A percentile compares a stretch with the other conserved stretches of the same genome.
Evolutionary conservation across 2,797 vertebrate species (phyloP).

Genomic region (Tenualosa ilisha): DNA sequence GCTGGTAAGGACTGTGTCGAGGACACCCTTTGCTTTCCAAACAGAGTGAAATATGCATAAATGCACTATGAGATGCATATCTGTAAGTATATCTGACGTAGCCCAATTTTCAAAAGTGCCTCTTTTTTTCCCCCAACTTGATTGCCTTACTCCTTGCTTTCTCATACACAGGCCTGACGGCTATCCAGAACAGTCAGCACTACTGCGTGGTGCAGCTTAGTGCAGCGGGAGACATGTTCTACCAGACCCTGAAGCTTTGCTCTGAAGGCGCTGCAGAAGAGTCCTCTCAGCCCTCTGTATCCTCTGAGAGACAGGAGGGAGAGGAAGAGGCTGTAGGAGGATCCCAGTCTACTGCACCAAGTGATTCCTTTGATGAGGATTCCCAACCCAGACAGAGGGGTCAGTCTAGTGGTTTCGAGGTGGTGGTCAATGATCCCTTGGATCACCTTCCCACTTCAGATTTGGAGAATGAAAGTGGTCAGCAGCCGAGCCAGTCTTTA

Average conservation of each 20-base stretch:
- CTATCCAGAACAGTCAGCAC: slow-evolving; percentile 44
- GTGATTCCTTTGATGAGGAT: not conserved
- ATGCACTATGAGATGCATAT: not conserved
- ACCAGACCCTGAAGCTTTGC: slow-evolving; percentile 71
- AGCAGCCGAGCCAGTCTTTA: not conserved
- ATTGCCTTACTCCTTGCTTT: not conserved
- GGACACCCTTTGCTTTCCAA: not conserved
- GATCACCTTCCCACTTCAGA: not conserved
- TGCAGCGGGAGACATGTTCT: slow-evolving; percentile 85
- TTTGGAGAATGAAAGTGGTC: not conserved
- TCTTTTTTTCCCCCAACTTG: not conserved
- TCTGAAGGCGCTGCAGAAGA: not conserved
- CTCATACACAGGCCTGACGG: slow-evolving; percentile 73
- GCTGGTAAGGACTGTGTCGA: slow-evolving; percentile 69
- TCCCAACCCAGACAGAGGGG: not conserved
- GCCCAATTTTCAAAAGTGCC: no score
- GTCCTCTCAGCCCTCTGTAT: not conserved
- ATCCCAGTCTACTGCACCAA: not conserved
- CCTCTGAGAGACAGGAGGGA: not conserved
- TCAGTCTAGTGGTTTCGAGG: slow-evolving; percentile 33
- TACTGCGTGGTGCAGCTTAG: slow-evolving; percentile 84
- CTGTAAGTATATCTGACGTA: no score
- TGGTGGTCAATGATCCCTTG: slow-evolving; percentile 43
- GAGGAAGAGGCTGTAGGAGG: not conserved
- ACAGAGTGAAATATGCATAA: not conserved